Evolutionary conservation across 2,113 vertebrate species (phyloP), one percentile per base, ranked within the genome.

Genomic region (Nematolebias whitei): DNA sequence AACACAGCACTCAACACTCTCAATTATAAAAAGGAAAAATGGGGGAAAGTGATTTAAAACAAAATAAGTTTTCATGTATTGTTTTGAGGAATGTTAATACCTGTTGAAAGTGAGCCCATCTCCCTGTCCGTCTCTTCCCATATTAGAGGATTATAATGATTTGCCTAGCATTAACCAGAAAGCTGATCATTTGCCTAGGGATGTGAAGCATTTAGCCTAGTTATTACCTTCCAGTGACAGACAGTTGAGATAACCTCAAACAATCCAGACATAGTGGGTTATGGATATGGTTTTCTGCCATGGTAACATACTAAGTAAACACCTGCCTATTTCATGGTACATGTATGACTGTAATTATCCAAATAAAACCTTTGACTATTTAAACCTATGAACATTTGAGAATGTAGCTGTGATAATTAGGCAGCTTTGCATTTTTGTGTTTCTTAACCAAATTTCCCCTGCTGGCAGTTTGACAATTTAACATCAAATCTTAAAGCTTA

Each of bases 181-280:
- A 90, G 86, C 86, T 87, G 84, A 86, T 89, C 83, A 88, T 88
- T 86, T 74, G 32, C 78, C 78, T 63, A 76, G 71, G 69, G 82
- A 90, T 90, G 82, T 80, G 75, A 78, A 85, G 84, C 83, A 84
- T 88, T 86, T 87, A 86, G 82, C 78, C 74, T 63, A 76, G 76
- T 88, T 94, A 94, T 93, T 92, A 91, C 76, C 89, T 92, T 80
- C 66, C 90, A 93, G 78, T 93, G 91, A 94, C 93, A 94, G 88
- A 92, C 85, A 88, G 83, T 90, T 85, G 90, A 86, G 90, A 86
- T 93, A 92, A 87, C 79, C 72, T 81, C 85, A 79, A 57, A 86
- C 88, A 87, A 85, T 73, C 20, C 87, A 77, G 64, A 85, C 88
- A 79, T 67, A 78, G 75, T 82, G 58, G 49, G 49, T 74, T 56